A percentile compares a stretch with the other conserved stretches of the same genome.
phyloP scores from a whole-genome alignment of 1,140 invertebrate species.

The Archegozetes longisetosus region DNA sequence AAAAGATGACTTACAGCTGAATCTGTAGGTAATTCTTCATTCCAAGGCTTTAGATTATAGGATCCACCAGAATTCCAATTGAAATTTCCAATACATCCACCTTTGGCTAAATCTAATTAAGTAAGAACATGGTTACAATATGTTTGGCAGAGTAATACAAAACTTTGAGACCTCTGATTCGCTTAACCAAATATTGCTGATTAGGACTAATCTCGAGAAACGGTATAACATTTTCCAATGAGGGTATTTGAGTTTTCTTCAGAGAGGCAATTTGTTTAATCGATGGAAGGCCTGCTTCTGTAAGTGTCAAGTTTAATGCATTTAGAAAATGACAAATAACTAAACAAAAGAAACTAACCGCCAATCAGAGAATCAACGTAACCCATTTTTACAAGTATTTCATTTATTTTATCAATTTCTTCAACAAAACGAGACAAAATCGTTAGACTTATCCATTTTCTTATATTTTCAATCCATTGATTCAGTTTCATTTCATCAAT shows the following conservation, averaged over 20 bases:
- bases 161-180: slow-evolving; percentile 42
- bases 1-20: slow-evolving; percentile 41
- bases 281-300: slow-evolving; percentile 30
- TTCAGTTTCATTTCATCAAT: slow-evolving; percentile 27
- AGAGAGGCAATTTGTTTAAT: slow-evolving; percentile 35
- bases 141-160: slow-evolving; percentile 1
- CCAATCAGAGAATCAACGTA: slow-evolving; percentile 52
- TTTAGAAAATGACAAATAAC: neutral
- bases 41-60: slow-evolving; percentile 56
- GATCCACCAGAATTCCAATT: slow-evolving; percentile 57
- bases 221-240: slow-evolving; percentile 47
- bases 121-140: neutral
- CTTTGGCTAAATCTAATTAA: slow-evolving; percentile 44
- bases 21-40: slow-evolving; percentile 58
- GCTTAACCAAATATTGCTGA: slow-evolving; percentile 61
- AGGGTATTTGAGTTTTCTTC: slow-evolving; percentile 45
- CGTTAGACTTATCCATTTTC: slow-evolving; percentile 54
- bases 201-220: slow-evolving; percentile 59
- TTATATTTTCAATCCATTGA: slow-evolving; percentile 31
- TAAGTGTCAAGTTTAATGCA: neutral
- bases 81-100: slow-evolving; percentile 62
- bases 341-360: slow-evolving; percentile 22
- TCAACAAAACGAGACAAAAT: slow-evolving; percentile 47
- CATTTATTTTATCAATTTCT: slow-evolving; percentile 52
- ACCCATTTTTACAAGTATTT: slow-evolving; percentile 44